These are phyloP conservation scores for Todus mexicanus DNA, from an alignment of 2,797 vertebrate species.

Conservation along the genomic window DNA sequence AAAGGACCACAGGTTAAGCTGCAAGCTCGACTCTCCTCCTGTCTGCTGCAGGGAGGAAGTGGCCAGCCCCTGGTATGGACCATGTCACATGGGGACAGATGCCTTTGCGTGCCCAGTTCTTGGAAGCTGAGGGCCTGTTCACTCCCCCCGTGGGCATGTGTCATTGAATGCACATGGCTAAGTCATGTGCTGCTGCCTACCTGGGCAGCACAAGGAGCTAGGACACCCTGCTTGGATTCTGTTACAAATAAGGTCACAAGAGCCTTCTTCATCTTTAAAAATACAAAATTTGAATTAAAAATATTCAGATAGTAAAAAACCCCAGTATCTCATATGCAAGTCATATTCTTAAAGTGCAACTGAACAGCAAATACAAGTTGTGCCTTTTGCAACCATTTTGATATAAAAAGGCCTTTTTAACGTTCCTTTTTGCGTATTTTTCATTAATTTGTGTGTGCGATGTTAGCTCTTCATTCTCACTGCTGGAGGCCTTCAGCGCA, in stretches of 20 bases:
- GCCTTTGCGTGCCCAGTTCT: neutral
- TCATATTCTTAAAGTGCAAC: slow-evolving; percentile 55
- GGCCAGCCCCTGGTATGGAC: neutral
- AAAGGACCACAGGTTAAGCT: neutral
- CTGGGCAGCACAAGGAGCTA: neutral
- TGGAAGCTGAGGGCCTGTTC: neutral
- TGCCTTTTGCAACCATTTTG: slow-evolving; percentile 39
- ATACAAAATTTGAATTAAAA: slow-evolving; percentile 58
- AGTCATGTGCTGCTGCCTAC: neutral
- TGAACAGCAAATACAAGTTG: slow-evolving; percentile 43
- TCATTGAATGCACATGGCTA: neutral
- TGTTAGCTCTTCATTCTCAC: neutral
- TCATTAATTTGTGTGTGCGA: neutral
- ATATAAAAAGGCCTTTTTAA: slow-evolving; percentile 46
- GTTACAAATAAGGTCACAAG: slow-evolving; percentile 44
- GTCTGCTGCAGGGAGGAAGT: neutral
- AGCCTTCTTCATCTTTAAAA: slow-evolving; percentile 50
- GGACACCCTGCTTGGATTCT: slow-evolving; percentile 10
- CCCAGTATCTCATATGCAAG: slow-evolving; percentile 43
- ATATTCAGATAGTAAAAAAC: slow-evolving; percentile 56
- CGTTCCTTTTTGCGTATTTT: slow-evolving; percentile 1
- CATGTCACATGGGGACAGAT: rapidly evolving
- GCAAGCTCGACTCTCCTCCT: neutral
- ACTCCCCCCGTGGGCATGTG: neutral
- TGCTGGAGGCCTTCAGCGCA: neutral